Conservation (phyloP, 2,113 vertebrate species). For the Hyaena hyaena region DNA sequence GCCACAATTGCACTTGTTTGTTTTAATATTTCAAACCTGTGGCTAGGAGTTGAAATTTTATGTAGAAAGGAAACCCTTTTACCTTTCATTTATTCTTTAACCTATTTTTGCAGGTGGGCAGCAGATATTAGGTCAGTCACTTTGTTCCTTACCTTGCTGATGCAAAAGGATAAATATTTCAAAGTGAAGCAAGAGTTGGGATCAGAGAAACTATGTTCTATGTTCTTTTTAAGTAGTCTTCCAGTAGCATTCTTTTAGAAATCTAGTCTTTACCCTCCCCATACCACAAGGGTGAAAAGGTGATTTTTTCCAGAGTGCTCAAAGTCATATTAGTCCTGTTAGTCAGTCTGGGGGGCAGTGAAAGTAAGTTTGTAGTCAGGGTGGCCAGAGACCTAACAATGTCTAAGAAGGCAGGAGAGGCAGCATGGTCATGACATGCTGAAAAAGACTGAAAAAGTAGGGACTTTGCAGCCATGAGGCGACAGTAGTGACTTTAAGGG, state of each 20-base stretch:
- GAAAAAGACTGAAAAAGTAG: not conserved
- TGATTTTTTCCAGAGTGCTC: not conserved
- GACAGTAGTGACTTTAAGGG: not conserved
- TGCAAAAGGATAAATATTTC: not conserved
- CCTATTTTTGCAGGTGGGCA: not conserved
- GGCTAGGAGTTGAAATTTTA: not conserved
- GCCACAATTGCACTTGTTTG: not conserved
- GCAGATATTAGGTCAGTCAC: not conserved
- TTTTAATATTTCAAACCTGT: constrained; percentile 4
- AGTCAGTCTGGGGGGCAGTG: not conserved
- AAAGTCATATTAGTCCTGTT: not conserved
- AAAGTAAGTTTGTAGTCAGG: not conserved
- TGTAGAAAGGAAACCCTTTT: not conserved
- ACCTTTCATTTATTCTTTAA: not conserved
- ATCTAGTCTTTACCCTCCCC: not conserved
- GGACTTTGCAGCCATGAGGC: not conserved
- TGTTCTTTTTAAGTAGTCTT: constrained; percentile 22
- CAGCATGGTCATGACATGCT: not conserved
- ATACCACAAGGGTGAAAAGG: not conserved
- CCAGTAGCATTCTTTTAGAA: not conserved
- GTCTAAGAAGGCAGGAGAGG: not conserved
- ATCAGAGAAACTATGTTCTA: not conserved
- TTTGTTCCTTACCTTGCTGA: not conserved
- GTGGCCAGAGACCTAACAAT: not conserved
- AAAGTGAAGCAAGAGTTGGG: not conserved